Percentiles rank a stretch among this genome's conserved stretches.
Evolutionary conservation across 2,113 vertebrate species (phyloP).

Genomic region (Rhizomys pruinosus): DNA sequence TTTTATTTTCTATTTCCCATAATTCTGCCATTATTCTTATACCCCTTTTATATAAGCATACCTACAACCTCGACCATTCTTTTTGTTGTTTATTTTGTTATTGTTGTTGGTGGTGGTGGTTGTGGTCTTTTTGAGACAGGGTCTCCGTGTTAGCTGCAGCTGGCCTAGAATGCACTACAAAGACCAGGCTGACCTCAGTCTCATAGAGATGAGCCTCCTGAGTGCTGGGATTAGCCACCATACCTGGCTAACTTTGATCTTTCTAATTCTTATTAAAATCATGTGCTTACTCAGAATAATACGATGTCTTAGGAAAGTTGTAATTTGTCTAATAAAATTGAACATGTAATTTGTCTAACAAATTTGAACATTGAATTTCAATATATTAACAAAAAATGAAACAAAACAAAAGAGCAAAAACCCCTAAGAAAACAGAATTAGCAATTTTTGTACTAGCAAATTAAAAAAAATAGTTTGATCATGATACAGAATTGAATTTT

Average conservation of each 20-base stretch:
- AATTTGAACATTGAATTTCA: neutral
- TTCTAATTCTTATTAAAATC: neutral
- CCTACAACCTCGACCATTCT: conserved; percentile 24
- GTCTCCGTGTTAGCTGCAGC: too few species aligned
- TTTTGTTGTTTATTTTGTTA: too few species aligned
- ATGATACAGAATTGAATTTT: neutral
- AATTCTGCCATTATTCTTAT: neutral
- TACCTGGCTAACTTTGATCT: too few species aligned
- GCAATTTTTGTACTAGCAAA: conserved; percentile 15
- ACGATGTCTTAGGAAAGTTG: conserved; percentile 7
- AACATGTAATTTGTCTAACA: neutral
- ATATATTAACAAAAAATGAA: neutral
- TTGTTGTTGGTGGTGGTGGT: too few species aligned
- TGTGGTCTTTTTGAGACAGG: too few species aligned
- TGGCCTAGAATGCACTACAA: too few species aligned
- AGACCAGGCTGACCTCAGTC: too few species aligned
- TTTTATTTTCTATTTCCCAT: neutral
- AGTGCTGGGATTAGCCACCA: too few species aligned
- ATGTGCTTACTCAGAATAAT: neutral
- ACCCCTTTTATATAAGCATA: neutral
- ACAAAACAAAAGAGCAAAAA: neutral
- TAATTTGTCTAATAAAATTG: conserved; percentile 7
- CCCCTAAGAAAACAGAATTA: neutral
- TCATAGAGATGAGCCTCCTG: too few species aligned
- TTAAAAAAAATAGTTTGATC: conserved; percentile 2